Evolutionary conservation across 1,140 invertebrate genomes (phyloP), one percentile per base, ranked within the genome.

Genomic region (Bombus breviceps): DNA sequence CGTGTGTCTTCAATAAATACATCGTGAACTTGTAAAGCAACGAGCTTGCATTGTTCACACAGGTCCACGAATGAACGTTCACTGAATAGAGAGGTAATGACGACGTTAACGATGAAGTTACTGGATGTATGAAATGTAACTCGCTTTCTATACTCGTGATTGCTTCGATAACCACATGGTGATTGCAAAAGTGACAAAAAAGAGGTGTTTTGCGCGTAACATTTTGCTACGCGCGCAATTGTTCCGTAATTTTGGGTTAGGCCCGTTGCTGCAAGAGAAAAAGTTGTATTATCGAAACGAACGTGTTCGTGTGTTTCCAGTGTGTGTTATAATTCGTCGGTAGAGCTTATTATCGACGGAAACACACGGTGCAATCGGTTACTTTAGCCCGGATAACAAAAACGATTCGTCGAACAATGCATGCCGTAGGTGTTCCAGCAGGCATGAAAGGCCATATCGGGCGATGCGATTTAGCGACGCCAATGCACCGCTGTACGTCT

Each of bases 211-310:
- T 66, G n/a, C 59, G 4, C 18, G 1, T 39, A 39, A 4, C 53
- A 10, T 78, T 78, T 59, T 32, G 15, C 34, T 2, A 39, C 12
- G 28, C 57, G 57, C 3, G 22, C 18, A 28, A 62, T 66, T 79
- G 34, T 69, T 53, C 34, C 41, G 22, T 66, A 13, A 69, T 80
- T 69, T n/a, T 22, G 41, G 39, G 71, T 81, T 81, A 81, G 79
- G 68, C 66, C 69, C 53, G 81, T 66, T 64, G 9, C 39, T 37
- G 69, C 12, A 18, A 59, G 22, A 62, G 47, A 66, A 37, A 15
- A 62, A 66, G 32, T 47, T 74, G 80, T 39, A 28, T 81, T 32
- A 53, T 74, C n/a, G 53, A 64, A 74, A 64, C 41, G 68, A 22
- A 43, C 64, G 59, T 43, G 43, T 66, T 43, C 41, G 41, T n/a